Percentiles rank a stretch among this genome's conserved stretches.
These are phyloP conservation scores for Hemaris fuciformis DNA, from an alignment of 2,888 invertebrate genomes.

Conservation along the genomic window DNA sequence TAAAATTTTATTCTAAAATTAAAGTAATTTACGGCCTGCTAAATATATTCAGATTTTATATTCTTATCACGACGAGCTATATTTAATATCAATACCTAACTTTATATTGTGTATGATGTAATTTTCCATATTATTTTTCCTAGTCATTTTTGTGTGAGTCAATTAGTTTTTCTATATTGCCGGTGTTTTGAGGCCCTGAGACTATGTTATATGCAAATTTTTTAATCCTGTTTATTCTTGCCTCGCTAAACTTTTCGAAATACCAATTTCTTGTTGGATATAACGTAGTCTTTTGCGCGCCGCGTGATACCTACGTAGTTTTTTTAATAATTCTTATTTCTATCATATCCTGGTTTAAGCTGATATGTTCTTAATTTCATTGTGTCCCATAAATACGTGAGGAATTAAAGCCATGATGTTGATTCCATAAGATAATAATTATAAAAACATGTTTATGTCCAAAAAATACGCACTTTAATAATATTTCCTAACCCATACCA, in stretches of 20 bases:
- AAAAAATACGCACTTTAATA: too few species aligned
- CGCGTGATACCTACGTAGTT: background rate
- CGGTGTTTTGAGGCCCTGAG: background rate
- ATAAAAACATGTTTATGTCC: too few species aligned
- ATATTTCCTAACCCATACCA: too few species aligned
- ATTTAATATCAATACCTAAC: background rate
- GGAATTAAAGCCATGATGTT: too few species aligned
- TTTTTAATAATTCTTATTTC: background rate
- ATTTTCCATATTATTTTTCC: background rate
- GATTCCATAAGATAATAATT: too few species aligned
- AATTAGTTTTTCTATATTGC: slow-evolving; percentile 18
- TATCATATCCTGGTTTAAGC: too few species aligned
- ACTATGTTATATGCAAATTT: background rate
- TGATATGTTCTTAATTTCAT: too few species aligned
- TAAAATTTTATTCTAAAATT: slow-evolving; percentile 19
- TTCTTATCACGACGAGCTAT: background rate
- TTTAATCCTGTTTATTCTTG: background rate
- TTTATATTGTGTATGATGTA: background rate
- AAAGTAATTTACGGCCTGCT: background rate
- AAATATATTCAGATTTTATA: background rate
- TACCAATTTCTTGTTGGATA: background rate
- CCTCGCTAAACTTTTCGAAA: slow-evolving; percentile 17
- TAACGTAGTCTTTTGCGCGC: background rate
- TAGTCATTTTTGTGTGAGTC: background rate
- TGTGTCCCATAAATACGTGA: too few species aligned